These are phyloP conservation scores for Amphimedon queenslandica DNA, from an alignment of 37 sponge, comb jelly and placozoan species.

Conservation along the genomic window DNA sequence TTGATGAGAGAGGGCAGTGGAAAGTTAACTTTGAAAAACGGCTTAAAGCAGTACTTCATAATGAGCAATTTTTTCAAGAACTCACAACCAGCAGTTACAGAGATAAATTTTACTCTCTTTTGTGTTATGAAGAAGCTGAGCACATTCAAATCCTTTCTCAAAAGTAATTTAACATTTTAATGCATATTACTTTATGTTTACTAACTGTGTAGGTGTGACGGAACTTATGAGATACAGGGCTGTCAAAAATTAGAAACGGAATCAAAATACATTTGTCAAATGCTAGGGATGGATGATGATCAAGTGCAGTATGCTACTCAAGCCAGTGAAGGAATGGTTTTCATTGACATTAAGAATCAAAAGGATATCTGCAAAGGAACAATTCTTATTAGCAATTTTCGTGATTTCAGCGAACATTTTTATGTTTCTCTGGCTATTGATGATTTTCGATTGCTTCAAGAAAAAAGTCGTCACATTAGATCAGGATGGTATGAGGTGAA, in stretches of 20 bases:
- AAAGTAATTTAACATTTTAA: no score
- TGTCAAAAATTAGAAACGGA: constrained; percentile 7
- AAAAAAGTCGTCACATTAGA: background rate
- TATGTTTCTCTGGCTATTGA: constrained; percentile 9
- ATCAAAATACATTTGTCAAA: constrained; percentile 17
- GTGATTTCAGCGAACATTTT: constrained; percentile 8
- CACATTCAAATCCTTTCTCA: constrained; percentile 13
- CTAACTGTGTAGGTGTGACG: constrained; percentile 30
- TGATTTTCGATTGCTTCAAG: background rate
- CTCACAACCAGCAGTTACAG: constrained; percentile 14
- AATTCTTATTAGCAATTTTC: constrained; percentile 16
- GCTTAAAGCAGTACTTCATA: background rate
- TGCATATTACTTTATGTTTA: background rate
- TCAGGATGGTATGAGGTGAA: background rate
- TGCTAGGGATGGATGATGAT: constrained; percentile 23
- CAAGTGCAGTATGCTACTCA: constrained; percentile 38
- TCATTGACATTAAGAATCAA: background rate
- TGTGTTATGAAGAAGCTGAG: constrained; percentile 11
- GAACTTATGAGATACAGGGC: constrained; percentile 10
- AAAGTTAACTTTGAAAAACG: background rate
- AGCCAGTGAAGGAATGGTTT: constrained; percentile 10
- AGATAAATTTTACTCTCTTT: constrained; percentile 11
- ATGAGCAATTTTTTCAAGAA: background rate
- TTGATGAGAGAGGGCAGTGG: background rate
- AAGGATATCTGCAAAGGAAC: background rate